phyloP scores from a whole-genome alignment of 2,888 invertebrate species.

The Balanococcus diminutus region DNA sequence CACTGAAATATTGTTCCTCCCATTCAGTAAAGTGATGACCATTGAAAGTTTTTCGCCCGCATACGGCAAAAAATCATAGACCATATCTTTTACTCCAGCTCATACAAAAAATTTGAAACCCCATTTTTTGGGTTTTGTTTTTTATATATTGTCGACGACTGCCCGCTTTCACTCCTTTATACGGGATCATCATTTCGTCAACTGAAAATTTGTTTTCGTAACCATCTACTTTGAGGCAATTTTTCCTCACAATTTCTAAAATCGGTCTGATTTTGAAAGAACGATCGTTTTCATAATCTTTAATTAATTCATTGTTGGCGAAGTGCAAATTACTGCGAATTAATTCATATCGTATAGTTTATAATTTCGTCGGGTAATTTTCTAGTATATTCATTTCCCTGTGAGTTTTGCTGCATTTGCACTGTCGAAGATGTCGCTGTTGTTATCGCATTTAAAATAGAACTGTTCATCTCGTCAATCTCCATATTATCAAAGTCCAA shows the following conservation, averaged over 20 bases:
- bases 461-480: too few species aligned
- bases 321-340: background rate
- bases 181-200: conserved; percentile 61
- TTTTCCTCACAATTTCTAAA: conserved; percentile 30
- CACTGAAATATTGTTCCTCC: conserved; percentile 59
- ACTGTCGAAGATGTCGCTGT: too few species aligned
- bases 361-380: background rate
- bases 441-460: too few species aligned
- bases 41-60: conserved; percentile 59
- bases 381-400: too few species aligned
- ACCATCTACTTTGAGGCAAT: conserved; percentile 57
- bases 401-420: too few species aligned
- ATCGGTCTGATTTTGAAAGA: conserved; percentile 49
- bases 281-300: background rate
- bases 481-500: too few species aligned
- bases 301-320: background rate
- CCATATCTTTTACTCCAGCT: conserved; percentile 60
- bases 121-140: conserved; percentile 61
- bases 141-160: conserved; percentile 60
- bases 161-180: conserved; percentile 60
- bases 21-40: conserved; percentile 58
- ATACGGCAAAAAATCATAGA: conserved; percentile 60
- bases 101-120: conserved; percentile 61
- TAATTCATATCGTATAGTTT: background rate
- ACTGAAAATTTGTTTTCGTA: conserved; percentile 59